These are phyloP conservation scores for Linnaemya vulpina DNA, from an alignment of 2,888 invertebrate genomes.

Conservation along the genomic window DNA sequence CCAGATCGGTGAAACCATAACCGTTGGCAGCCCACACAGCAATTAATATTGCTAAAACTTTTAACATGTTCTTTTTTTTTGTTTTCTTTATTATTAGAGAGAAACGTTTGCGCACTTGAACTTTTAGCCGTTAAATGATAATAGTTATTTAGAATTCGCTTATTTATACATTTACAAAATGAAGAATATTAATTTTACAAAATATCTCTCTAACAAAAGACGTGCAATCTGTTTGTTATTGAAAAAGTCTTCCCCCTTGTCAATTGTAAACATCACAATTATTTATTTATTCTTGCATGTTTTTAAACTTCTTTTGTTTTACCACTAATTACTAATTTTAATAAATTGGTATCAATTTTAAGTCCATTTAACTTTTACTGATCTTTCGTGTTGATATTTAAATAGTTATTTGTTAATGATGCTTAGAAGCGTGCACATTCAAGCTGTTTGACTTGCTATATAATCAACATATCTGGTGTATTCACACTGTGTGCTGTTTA, in stretches of 20 bases:
- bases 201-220: background rate
- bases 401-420: too few species aligned
- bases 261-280: too few species aligned
- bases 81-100: constrained; percentile 1
- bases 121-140: constrained; percentile 23
- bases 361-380: constrained; percentile 14
- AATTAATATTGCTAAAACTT: constrained; percentile 57
- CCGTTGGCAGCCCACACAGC: constrained; percentile 67
- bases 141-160: background rate
- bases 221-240: too few species aligned
- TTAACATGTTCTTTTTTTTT: constrained; percentile 46
- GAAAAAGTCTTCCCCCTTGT: too few species aligned
- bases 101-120: background rate
- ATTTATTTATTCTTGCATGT: too few species aligned
- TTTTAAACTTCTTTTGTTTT: too few species aligned
- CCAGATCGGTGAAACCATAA: constrained; percentile 75
- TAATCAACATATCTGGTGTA: constrained; percentile 1
- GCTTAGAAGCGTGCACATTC: constrained; percentile 3
- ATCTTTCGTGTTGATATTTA: background rate
- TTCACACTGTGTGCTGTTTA: too few species aligned
- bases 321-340: background rate
- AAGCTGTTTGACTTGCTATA: background rate
- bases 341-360: constrained; percentile 26
- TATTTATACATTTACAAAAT: background rate
- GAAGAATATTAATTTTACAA: background rate